phyloP scores from a whole-genome alignment of 2,113 vertebrate species.

The Paraplagusia blochii region DNA sequence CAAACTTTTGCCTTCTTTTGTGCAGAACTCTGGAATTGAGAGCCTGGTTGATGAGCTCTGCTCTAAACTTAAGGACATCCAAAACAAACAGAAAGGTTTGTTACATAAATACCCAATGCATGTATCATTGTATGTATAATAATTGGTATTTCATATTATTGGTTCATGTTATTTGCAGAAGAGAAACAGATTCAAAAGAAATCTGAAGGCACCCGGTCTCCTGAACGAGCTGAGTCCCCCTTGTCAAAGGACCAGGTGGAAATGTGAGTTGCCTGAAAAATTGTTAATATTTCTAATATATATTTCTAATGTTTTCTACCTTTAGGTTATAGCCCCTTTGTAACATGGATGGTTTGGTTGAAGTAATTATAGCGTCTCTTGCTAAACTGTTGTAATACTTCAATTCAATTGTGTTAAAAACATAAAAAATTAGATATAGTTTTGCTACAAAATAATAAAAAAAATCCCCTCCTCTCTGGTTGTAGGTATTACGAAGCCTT shows the following conservation, averaged over 20 bases:
- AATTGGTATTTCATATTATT: not conserved
- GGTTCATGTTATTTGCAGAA: constrained; percentile 70
- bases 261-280: constrained; percentile 81
- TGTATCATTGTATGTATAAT: not conserved
- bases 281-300: not conserved
- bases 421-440: too few species aligned
- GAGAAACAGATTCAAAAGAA: constrained; percentile 93
- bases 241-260: constrained; percentile 98
- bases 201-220: constrained; percentile 88
- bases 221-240: constrained; percentile 87
- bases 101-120: too few species aligned
- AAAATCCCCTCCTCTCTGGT: not conserved
- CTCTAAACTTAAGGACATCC: constrained; percentile 96
- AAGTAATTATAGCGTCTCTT: too few species aligned
- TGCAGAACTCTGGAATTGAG: constrained; percentile 96
- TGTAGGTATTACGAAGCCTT: constrained; percentile 99
- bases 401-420: too few species aligned
- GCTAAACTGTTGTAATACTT: too few species aligned
- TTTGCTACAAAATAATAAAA: too few species aligned
- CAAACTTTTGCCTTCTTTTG: constrained; percentile 8
- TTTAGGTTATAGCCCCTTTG: too few species aligned
- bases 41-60: constrained; percentile 98
- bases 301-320: too few species aligned
- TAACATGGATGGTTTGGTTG: too few species aligned
- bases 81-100: constrained; percentile 94